phyloP scores from a whole-genome alignment of 2,888 invertebrate species.

The Loripinus fragilis region DNA sequence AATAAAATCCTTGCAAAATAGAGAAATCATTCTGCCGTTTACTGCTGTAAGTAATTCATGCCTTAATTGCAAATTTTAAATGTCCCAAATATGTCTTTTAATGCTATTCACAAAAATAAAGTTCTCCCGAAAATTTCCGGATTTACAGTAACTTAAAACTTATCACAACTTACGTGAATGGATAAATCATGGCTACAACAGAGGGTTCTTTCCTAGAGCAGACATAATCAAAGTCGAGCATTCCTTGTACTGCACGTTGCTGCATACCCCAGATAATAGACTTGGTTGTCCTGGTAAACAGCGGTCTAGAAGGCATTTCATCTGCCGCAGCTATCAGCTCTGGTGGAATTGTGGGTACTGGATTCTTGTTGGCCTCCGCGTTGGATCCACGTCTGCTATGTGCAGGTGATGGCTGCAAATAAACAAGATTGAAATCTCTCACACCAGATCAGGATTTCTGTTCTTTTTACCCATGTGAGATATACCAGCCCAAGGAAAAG shows the following conservation, averaged over 20 bases:
- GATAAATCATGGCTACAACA: constrained; percentile 98
- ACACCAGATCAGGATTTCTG: too few relatives aligned
- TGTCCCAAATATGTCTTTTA: too few relatives aligned
- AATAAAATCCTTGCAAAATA: too few relatives aligned
- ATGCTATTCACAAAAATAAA: too few relatives aligned
- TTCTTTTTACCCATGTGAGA: too few relatives aligned
- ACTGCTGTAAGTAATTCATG: too few relatives aligned
- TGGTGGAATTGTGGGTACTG: constrained; percentile 13
- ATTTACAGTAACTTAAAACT: too few relatives aligned
- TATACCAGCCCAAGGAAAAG: too few relatives aligned
- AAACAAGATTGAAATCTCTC: background rate
- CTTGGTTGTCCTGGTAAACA: constrained; percentile 93
- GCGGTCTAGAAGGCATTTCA: constrained; percentile 81
- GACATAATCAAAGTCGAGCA: constrained; percentile 98
- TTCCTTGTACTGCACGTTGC: constrained; percentile 96
- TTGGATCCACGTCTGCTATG: constrained; percentile 67
- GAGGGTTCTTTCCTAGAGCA: constrained; percentile 93
- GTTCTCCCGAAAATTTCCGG: too few relatives aligned
- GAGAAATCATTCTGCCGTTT: too few relatives aligned
- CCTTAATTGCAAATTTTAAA: too few relatives aligned
- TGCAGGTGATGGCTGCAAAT: constrained; percentile 64
- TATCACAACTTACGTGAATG: constrained; percentile 90
- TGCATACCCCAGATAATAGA: constrained; percentile 99
- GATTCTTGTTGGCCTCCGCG: constrained; percentile 49
- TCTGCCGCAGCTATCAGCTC: constrained; percentile 27